Base-by-base conservation (phyloP, 1,140 invertebrate genomes). In the Sogatella furcifera region DNA sequence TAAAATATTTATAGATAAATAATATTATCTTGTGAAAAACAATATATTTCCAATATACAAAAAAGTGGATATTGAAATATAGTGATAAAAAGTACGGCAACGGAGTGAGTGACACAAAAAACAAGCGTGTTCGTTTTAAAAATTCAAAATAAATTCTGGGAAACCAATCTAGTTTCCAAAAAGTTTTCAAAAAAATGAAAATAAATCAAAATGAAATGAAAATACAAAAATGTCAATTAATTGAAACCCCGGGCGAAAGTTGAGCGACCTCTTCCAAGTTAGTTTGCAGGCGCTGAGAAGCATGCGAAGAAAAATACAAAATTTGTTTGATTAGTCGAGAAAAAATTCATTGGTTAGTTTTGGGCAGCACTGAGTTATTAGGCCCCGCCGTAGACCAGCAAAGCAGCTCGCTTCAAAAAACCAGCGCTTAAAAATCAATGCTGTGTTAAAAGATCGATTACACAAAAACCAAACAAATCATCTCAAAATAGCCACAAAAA, bases 21-120 rank as follows among this genome's bases (percentile, higher is more conserved):
- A 49, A 49, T 19, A 60, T 55, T 44, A 28, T 22, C 17, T 49
- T 60, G 53, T 52, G 53, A 60, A 60, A 60, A 60, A 14, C 38
- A 60, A 52, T 52, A 60, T 34, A 55, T 34, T 38, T 31, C n/a
- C 46, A 49, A 17, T 19, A 49, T 49, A 19, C 46, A 49, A 19
- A 49, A 22, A 49, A 49, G 46, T 49, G 8, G 24, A 49, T 49
- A 49, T 49, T 19, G 15, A 49, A 19, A 55, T 55, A 55, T 38
- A 38, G 34, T 38, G 34, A 60, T 60, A 22, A 49, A 60, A 55
- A 55, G 59, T 60, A 53, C 59, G 22, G 41, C 44, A 55, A 52
- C 54, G 22, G 52, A 55, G 59, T 60, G 59, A 55, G 59, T 55
- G 59, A 60, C 59, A 60, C 59, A 55, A 60, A 60, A 59, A 60